Evolutionary conservation across 1,140 invertebrate genomes (phyloP).

Genomic region (Sinella curviseta): DNA sequence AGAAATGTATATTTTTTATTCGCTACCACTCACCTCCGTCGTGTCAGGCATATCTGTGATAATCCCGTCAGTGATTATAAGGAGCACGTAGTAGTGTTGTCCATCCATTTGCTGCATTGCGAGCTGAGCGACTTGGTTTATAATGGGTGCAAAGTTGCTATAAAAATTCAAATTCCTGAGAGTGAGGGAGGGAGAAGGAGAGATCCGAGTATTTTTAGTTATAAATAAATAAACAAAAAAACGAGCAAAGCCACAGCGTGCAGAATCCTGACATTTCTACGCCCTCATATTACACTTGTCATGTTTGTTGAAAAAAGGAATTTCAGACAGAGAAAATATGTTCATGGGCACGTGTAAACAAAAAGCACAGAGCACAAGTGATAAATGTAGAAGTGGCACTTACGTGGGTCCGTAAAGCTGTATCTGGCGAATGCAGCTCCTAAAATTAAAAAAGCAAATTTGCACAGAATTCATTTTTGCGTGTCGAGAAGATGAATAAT

Average conservation of each 20-base stretch:
- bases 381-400: neutral
- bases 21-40: neutral
- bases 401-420: slow-evolving; percentile 66
- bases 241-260: too few species aligned
- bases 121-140: slow-evolving; percentile 60
- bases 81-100: slow-evolving; percentile 64
- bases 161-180: too few species aligned
- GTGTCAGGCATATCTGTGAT: slow-evolving; percentile 63
- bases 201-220: neutral
- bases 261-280: too few species aligned
- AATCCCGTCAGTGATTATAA: slow-evolving; percentile 70
- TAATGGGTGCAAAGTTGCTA: slow-evolving; percentile 64
- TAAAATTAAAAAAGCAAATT: neutral
- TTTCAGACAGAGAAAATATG: too few species aligned
- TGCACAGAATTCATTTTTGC: too few species aligned
- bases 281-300: too few species aligned
- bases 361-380: too few species aligned
- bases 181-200: neutral
- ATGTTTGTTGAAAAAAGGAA: too few species aligned
- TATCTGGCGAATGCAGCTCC: slow-evolving; percentile 57
- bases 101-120: slow-evolving; percentile 57
- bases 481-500: too few species aligned
- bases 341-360: too few species aligned
- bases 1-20: too few species aligned
- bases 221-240: too few species aligned